Conservation (phyloP, 2,113 vertebrate species). For the Propithecus coquereli region DNA sequence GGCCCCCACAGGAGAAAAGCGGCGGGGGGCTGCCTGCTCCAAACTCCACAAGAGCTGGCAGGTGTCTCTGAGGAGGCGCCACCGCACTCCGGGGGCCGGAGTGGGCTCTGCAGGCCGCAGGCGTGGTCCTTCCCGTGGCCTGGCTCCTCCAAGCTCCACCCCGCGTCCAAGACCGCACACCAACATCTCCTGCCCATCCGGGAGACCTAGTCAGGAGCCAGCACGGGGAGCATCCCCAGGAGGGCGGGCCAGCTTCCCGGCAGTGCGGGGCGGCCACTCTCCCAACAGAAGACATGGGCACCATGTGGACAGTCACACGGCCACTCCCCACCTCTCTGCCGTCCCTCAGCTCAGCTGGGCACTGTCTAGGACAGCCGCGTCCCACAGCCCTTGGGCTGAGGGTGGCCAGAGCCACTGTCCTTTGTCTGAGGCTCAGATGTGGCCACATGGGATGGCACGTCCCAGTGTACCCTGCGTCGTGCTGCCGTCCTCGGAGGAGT, state of each 20-base stretch:
- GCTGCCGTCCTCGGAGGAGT: fast-evolving
- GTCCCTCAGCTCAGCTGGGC: background rate
- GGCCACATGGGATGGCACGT: fast-evolving
- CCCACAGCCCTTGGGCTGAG: fast-evolving
- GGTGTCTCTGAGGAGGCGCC: too few relatives aligned
- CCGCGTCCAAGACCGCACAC: fast-evolving
- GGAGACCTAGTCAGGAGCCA: background rate
- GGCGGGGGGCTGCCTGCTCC: background rate
- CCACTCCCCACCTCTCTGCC: fast-evolving
- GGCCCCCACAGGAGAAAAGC: background rate
- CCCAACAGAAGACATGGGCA: fast-evolving
- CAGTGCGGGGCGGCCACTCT: too few relatives aligned
- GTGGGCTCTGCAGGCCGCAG: too few relatives aligned
- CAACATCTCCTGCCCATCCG: fast-evolving
- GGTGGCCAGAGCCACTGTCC: too few relatives aligned
- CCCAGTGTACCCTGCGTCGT: fast-evolving
- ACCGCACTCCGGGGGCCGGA: too few relatives aligned
- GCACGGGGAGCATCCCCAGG: fast-evolving
- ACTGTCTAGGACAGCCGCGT: background rate
- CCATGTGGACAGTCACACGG: fast-evolving
- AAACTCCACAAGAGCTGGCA: too few relatives aligned
- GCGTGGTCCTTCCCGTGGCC: background rate
- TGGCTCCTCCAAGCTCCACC: fast-evolving
- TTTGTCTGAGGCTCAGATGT: background rate
- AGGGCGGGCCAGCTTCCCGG: too few relatives aligned